Conservation (phyloP, 2,113 vertebrate species). For the Channa argus region DNA sequence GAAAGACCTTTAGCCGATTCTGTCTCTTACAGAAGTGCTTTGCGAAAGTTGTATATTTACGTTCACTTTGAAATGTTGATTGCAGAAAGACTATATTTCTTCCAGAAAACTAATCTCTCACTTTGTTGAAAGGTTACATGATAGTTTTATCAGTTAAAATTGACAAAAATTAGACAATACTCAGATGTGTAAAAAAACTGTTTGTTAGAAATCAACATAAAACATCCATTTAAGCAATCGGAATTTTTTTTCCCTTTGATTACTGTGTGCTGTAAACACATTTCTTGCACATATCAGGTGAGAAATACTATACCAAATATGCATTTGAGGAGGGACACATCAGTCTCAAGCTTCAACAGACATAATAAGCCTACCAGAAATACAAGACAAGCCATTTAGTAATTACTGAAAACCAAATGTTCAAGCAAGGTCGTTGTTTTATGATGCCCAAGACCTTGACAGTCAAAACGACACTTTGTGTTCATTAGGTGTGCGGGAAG, state of each 20-base stretch:
- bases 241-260: not conserved
- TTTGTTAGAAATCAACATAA: too few relatives aligned
- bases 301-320: not conserved
- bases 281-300: not conserved
- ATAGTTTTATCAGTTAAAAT: too few relatives aligned
- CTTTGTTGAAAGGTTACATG: not conserved
- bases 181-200: too few relatives aligned
- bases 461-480: not conserved
- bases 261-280: conserved; percentile 14
- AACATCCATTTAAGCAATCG: too few relatives aligned
- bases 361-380: not conserved
- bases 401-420: not conserved
- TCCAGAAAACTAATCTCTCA: not conserved
- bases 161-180: too few relatives aligned
- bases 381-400: not conserved
- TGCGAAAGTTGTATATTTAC: not conserved
- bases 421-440: not conserved
- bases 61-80: not conserved
- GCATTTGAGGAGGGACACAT: not conserved
- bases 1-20: not conserved
- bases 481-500: conserved; percentile 6
- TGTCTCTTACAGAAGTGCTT: conserved; percentile 1
- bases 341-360: not conserved
- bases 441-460: conserved; percentile 11
- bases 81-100: not conserved